A percentile compares a stretch with the other conserved stretches of the same genome.
phyloP scores from a whole-genome alignment of 2,113 vertebrate species.

The Accipiter cooperii region DNA sequence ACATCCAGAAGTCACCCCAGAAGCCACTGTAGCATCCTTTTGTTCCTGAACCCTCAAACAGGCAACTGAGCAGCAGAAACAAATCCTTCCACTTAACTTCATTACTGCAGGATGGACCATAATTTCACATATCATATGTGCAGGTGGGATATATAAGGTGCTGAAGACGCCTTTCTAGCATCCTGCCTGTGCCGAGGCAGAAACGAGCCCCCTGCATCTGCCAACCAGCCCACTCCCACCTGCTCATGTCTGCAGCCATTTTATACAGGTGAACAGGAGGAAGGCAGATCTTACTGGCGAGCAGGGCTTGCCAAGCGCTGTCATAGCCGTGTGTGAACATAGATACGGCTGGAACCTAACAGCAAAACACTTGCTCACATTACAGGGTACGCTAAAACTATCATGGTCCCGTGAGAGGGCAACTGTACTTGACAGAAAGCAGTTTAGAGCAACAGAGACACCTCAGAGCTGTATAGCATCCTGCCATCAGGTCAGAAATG shows the following conservation, averaged over 20 bases:
- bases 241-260: background rate
- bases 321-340: background rate
- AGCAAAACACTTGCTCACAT: rapidly evolving
- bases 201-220: too few species aligned
- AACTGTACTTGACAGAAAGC: background rate
- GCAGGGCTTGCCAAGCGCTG: background rate
- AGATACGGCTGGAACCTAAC: rapidly evolving
- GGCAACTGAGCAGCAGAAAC: background rate
- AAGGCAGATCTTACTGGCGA: background rate
- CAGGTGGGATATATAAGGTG: background rate
- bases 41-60: background rate
- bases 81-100: background rate
- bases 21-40: background rate
- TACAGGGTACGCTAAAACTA: too few species aligned
- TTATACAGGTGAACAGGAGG: background rate
- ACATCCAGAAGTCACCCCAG: background rate
- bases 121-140: too few species aligned
- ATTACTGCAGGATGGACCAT: background rate
- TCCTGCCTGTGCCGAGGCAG: too few species aligned
- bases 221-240: background rate
- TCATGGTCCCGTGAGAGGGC: too few species aligned
- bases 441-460: background rate
- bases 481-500: background rate
- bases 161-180: background rate
- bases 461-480: background rate